Percentiles rank a stretch among this genome's conserved stretches.
phyloP scores from a whole-genome alignment of 2,113 vertebrate genomes.

The Callopanchax toddi region DNA sequence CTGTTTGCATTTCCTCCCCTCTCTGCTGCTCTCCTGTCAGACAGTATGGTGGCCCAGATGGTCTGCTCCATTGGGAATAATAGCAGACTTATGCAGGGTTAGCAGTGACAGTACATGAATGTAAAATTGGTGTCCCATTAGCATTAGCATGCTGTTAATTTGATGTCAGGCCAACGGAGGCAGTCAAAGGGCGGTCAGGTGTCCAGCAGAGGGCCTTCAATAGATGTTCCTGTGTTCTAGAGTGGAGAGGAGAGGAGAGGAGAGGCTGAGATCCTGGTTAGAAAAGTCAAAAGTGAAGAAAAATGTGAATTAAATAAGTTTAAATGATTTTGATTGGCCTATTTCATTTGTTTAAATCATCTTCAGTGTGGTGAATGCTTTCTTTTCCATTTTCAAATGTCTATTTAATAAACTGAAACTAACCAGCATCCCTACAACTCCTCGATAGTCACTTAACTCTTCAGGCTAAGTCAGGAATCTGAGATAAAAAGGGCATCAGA shows the following conservation, averaged over 20 bases:
- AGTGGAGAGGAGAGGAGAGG: no score
- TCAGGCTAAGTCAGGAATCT: background rate
- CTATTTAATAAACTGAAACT: slow-evolving; percentile 16
- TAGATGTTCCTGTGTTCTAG: no score
- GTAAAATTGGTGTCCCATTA: slow-evolving; percentile 68
- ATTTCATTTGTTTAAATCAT: no score
- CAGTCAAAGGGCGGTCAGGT: slow-evolving; percentile 27
- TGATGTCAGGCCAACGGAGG: slow-evolving; percentile 36
- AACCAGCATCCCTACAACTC: background rate
- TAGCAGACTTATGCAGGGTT: slow-evolving; percentile 70
- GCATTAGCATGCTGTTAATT: slow-evolving; percentile 66
- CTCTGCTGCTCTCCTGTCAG: slow-evolving; percentile 22
- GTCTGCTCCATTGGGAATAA: slow-evolving; percentile 58
- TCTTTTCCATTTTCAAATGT: no score
- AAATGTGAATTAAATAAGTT: no score
- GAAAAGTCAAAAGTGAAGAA: slow-evolving; percentile 1
- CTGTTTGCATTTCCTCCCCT: slow-evolving; percentile 9
- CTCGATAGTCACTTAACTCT: background rate
- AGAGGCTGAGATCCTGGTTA: slow-evolving; percentile 42
- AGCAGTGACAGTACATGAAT: slow-evolving; percentile 71
- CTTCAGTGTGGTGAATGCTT: no score
- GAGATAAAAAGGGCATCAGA: background rate
- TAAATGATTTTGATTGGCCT: background rate
- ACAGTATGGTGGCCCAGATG: slow-evolving; percentile 73
- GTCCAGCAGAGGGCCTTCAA: slow-evolving; percentile 15